phyloP scores from a whole-genome alignment of 1,140 invertebrate species.

The Drosophila sp. region DNA sequence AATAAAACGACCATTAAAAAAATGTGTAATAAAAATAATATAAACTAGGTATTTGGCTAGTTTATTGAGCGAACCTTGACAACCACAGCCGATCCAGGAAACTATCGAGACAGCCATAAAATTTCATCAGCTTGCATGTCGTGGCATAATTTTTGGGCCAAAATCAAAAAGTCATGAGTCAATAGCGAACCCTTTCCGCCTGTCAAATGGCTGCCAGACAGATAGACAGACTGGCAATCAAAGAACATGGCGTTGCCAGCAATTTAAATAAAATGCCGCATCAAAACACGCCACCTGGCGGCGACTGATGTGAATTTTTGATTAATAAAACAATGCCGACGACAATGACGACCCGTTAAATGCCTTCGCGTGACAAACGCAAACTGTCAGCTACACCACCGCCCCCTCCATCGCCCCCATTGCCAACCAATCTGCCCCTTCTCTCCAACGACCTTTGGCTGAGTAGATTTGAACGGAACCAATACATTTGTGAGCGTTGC shows the following conservation, averaged over 20 bases:
- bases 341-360: conserved; percentile 55
- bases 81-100: background rate
- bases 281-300: conserved; percentile 54
- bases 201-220: conserved; percentile 49
- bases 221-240: conserved; percentile 23
- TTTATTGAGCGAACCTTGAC: background rate
- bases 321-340: conserved; percentile 66
- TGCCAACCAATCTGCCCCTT: conserved; percentile 7
- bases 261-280: conserved; percentile 63
- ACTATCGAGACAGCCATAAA: conserved; percentile 22
- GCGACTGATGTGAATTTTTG: conserved; percentile 44
- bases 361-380: conserved; percentile 76
- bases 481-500: conserved; percentile 69
- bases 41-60: background rate
- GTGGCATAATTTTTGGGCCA: conserved; percentile 21
- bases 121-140: conserved; percentile 44
- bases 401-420: background rate
- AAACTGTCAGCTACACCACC: conserved; percentile 61
- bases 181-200: conserved; percentile 65
- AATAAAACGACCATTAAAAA: too few relatives aligned
- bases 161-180: conserved; percentile 51
- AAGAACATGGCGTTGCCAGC: conserved; percentile 46
- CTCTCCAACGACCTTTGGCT: background rate
- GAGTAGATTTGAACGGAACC: conserved; percentile 72
- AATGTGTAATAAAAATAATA: too few relatives aligned